A percentile compares a stretch with the other conserved stretches of the same genome.
These are phyloP conservation scores for Alosa alosa DNA, from an alignment of 2,113 vertebrate genomes.

Conservation along the genomic window DNA sequence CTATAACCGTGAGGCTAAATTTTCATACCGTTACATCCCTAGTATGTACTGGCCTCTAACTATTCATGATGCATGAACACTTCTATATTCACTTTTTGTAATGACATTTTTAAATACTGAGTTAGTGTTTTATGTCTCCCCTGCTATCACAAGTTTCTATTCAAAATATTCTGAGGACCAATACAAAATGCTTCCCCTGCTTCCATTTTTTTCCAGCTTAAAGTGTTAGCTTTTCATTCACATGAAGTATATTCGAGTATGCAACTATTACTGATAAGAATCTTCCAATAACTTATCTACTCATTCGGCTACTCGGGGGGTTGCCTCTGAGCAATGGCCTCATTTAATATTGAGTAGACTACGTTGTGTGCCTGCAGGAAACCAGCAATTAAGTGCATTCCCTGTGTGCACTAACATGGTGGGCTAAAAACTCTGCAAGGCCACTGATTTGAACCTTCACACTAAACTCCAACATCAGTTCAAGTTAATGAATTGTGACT, in stretches of 20 bases:
- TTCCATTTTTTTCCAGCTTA: too few relatives aligned
- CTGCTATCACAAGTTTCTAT: too few relatives aligned
- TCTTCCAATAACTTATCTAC: not conserved
- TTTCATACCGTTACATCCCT: too few relatives aligned
- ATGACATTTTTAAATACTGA: not conserved
- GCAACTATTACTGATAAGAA: not conserved
- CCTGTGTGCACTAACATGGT: slow-evolving; percentile 11
- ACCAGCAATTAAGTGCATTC: slow-evolving; percentile 32
- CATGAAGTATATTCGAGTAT: not conserved
- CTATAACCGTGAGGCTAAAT: too few relatives aligned
- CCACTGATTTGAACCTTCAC: not conserved
- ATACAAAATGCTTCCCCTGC: too few relatives aligned
- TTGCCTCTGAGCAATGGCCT: slow-evolving; percentile 21
- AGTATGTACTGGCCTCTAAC: not conserved
- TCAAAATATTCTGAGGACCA: too few relatives aligned
- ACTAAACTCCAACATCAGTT: not conserved
- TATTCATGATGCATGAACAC: not conserved
- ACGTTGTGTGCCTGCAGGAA: slow-evolving; percentile 26
- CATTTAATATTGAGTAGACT: slow-evolving; percentile 44
- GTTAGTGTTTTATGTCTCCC: too few relatives aligned
- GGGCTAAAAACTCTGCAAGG: not conserved
- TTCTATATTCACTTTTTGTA: not conserved
- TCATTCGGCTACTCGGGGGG: slow-evolving; percentile 7
- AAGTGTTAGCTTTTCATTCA: not conserved
- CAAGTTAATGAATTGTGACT: not conserved